Evolutionary conservation across 2,113 vertebrate genomes (phyloP).

Genomic region (Capreolus pygargus): DNA sequence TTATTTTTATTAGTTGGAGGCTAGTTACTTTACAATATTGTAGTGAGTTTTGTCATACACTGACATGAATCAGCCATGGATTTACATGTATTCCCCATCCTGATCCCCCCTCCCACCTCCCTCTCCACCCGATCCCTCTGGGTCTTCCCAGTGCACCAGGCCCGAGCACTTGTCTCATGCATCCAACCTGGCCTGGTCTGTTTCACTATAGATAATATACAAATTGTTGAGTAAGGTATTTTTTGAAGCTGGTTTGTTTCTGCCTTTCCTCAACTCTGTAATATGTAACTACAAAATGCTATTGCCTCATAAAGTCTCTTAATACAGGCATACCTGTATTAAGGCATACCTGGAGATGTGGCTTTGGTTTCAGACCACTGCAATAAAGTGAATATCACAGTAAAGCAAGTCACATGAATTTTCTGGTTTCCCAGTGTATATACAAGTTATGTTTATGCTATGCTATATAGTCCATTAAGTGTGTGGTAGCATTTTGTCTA

Average conservation of each 20-base stretch:
- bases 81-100: too few relatives aligned
- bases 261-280: background rate
- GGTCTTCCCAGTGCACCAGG: too few relatives aligned
- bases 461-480: background rate
- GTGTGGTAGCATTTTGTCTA: background rate
- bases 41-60: too few relatives aligned
- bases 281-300: background rate
- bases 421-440: background rate
- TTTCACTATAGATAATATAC: too few relatives aligned
- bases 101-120: too few relatives aligned
- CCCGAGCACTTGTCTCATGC: too few relatives aligned
- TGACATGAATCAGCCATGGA: too few relatives aligned
- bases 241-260: background rate
- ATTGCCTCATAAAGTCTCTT: background rate
- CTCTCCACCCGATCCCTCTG: too few relatives aligned
- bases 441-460: background rate
- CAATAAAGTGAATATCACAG: background rate
- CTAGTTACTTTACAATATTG: too few relatives aligned
- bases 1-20: too few relatives aligned
- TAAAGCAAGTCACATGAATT: background rate
- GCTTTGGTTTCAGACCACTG: background rate
- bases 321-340: background rate
- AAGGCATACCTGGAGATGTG: background rate
- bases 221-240: background rate
- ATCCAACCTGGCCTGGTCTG: too few relatives aligned